Percentiles rank a stretch among this genome's conserved stretches.
These are phyloP conservation scores for Molossus molossus DNA, from an alignment of 2,797 vertebrate genomes.

Conservation along the genomic window DNA sequence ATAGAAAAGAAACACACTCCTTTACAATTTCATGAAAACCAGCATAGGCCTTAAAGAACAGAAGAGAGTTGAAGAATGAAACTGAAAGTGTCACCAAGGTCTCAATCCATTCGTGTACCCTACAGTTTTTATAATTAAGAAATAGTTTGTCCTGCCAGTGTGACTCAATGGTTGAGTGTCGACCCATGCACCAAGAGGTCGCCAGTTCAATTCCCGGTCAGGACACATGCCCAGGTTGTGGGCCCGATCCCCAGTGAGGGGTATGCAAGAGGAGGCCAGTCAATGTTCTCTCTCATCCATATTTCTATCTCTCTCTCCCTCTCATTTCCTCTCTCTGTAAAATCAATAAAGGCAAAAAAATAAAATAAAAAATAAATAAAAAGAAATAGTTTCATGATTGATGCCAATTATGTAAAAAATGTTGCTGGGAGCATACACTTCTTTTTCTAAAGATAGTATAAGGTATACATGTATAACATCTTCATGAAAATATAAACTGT, in stretches of 20 bases:
- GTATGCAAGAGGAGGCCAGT: too few relatives aligned
- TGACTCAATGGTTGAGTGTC: too few relatives aligned
- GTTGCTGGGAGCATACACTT: neutral
- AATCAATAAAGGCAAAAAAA: too few relatives aligned
- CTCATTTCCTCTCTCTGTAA: too few relatives aligned
- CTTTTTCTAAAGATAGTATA: neutral
- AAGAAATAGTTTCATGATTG: neutral
- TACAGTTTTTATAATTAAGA: neutral
- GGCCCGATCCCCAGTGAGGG: too few relatives aligned
- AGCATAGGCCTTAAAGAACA: neutral
- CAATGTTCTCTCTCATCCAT: too few relatives aligned
- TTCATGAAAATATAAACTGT: conserved; percentile 49
- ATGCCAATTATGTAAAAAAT: conserved; percentile 20
- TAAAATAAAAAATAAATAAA: too few relatives aligned
- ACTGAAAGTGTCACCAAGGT: neutral
- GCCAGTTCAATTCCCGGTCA: too few relatives aligned
- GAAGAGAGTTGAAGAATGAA: neutral
- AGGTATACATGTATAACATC: neutral
- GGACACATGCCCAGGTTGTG: too few relatives aligned
- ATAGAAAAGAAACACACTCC: neutral
- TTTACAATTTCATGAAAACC: neutral
- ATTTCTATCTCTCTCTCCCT: too few relatives aligned
- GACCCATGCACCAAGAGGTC: too few relatives aligned
- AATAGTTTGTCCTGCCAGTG: too few relatives aligned
- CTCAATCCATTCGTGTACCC: neutral